Evolutionary conservation across 64 coral and sea anemone genomes (phyloP), one percentile per base, ranked within the genome.

Genomic region (Porites australiensis): DNA sequence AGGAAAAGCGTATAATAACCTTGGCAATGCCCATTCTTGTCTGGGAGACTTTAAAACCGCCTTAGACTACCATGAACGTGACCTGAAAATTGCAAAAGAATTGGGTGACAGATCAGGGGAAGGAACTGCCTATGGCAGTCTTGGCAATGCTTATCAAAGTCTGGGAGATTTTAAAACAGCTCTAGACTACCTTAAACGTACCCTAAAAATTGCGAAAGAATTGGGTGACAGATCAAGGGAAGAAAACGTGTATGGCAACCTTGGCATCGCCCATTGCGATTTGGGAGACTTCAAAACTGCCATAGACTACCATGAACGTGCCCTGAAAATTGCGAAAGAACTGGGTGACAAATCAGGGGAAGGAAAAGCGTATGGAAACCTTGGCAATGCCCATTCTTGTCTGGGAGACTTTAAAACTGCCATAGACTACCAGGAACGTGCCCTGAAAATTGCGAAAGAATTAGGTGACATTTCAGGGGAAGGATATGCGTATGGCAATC

Each of bases 31-130:
- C 57, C 73, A 88, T 74, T 12, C 16, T 2, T 3, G 2, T 20
- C 48, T 53, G 14, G 86, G 68, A 9, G n/a, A 88, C 51, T 74
- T 54, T 20, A 21, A 74, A 57, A 54, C 51, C 55, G 86, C 86
- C 49, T 74, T 73, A 50, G 15, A 72, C 15, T 73, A 71, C 70
- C 54, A 53, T 13, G 21, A 88, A 50, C 65, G 49, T 13, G 12
- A 37, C 13, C 68, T 88, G 9, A 12, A 72, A 48, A 88, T 88
- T 3, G 1, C 86, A 16, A 49, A 53, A 72, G 86, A 74, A 55
- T 16, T 23, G 50, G 86, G 86, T 44, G 65, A 73, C 49, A 88
- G 19, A 55, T 4, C 44, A 11, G n/a, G 69, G 3, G 89, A 91
- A 72, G 50, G 62, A 2, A 0, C 10, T 4, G 64, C 77, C 4